Evolutionary conservation across 2,888 invertebrate species (phyloP), one percentile per base, ranked within the genome.

Genomic region (Schizaphis graminum): DNA sequence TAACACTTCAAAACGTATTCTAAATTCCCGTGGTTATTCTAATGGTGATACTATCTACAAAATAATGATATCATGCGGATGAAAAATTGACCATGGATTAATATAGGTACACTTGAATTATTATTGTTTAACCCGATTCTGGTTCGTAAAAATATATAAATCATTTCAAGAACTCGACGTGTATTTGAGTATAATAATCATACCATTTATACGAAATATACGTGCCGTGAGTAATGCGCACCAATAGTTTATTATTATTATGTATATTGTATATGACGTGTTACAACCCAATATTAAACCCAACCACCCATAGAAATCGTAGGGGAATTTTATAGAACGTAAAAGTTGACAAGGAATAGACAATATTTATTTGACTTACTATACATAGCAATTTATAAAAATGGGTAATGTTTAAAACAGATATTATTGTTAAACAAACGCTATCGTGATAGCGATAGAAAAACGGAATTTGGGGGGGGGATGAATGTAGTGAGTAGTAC

Each of bases 101-200:
- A 77, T 35, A 47, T 47, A 53, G 53, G 53, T 53, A 87, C 47
- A 21, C 86, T 87, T 77, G 77, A 77, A 35, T 35, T 77, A 77
- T 77, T 77, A 21, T 77, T 35, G 77, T 77, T 77, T 35, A 26
- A 77, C 77, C 35, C 8, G 35, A 35, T 8, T 77, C 28, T 21
- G 28, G 49, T 87, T n/a, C n/a, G 49, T 44, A 87, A 87, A 49
- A 49, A n/a, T n/a, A 28, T 87, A 87, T 49, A 87, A 87, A 87
- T 87, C 86, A 87, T 16, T 49, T 87, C 86, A 16, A 87, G 47
- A 5, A 87, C 49, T 87, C 44, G 16, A 4, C 21, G 16, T 87
- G n/a, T 47, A n/a, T 28, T 87, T 47, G 47, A 87, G n/a, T 87
- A 49, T 87, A 87, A n/a, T 47, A n/a, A 47, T 49, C 28, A 47